These are phyloP conservation scores for Nephotettix cincticeps DNA, from an alignment of 1,140 invertebrate genomes.

Conservation along the genomic window DNA sequence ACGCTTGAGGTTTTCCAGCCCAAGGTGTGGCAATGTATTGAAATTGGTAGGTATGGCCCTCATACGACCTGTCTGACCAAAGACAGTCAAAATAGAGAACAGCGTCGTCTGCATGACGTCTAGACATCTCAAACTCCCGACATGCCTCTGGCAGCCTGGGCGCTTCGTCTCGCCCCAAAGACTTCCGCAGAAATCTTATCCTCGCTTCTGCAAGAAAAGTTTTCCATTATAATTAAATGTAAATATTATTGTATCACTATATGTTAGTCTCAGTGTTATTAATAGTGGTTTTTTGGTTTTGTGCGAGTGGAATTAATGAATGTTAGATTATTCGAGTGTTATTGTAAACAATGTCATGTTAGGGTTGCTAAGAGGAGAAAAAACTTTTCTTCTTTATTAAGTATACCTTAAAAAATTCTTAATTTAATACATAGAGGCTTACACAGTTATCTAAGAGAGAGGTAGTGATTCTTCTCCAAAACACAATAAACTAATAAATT, in stretches of 20 bases:
- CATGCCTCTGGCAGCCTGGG: not conserved
- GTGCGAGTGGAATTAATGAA: no score
- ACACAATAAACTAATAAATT: no score
- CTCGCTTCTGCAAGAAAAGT: conserved; percentile 16
- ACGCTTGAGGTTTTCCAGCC: not conserved
- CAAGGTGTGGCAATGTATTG: conserved; percentile 7
- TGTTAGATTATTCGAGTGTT: no score
- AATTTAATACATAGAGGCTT: no score
- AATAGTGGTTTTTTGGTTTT: no score
- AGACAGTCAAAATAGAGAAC: conserved; percentile 24
- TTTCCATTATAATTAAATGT: not conserved
- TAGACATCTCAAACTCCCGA: conserved; percentile 20
- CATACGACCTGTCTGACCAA: not conserved
- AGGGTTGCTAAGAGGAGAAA: no score
- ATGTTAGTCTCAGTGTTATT: not conserved
- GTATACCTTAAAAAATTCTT: no score
- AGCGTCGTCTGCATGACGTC: not conserved
- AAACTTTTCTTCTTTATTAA: no score
- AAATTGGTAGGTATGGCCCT: conserved; percentile 22
- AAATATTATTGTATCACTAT: no score
- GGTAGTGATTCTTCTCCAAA: no score
- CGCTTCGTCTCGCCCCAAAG: not conserved
- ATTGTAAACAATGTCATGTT: no score
- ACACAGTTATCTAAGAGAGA: no score
- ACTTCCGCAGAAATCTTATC: conserved; percentile 14